phyloP scores from a whole-genome alignment of 2,113 vertebrate genomes.

The Circaetus cinerascens region DNA sequence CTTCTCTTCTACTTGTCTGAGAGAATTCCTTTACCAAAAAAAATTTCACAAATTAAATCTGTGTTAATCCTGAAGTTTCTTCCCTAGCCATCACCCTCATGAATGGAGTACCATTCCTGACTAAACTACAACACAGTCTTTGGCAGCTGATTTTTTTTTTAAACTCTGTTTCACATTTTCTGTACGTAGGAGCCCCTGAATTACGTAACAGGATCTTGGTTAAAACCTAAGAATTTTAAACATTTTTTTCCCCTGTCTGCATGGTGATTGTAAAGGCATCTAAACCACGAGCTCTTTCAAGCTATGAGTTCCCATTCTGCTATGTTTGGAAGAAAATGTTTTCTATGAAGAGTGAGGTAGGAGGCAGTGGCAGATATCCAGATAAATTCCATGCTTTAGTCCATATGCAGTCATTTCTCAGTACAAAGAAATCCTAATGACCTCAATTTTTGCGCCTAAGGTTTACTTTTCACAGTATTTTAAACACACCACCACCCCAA shows the following conservation, averaged over 20 bases:
- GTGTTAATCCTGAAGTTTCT: background rate
- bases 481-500: background rate
- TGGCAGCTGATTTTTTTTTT: background rate
- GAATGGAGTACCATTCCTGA: background rate
- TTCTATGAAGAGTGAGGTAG: slow-evolving; percentile 24
- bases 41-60: background rate
- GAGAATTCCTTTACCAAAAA: background rate
- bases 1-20: background rate
- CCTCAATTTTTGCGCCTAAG: background rate
- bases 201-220: background rate
- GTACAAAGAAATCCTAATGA: slow-evolving; percentile 41
- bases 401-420: slow-evolving; percentile 9
- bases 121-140: background rate
- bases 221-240: background rate
- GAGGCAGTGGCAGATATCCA: slow-evolving; percentile 26
- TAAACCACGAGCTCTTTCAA: background rate
- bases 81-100: background rate
- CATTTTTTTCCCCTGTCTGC: background rate
- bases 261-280: background rate
- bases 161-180: background rate
- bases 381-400: slow-evolving; percentile 18
- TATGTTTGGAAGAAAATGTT: slow-evolving; percentile 38
- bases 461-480: slow-evolving; percentile 25
- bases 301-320: background rate
- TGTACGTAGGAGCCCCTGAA: background rate